phyloP scores from a whole-genome alignment of 2,888 invertebrate species.

The Napeogenes sylphis region DNA sequence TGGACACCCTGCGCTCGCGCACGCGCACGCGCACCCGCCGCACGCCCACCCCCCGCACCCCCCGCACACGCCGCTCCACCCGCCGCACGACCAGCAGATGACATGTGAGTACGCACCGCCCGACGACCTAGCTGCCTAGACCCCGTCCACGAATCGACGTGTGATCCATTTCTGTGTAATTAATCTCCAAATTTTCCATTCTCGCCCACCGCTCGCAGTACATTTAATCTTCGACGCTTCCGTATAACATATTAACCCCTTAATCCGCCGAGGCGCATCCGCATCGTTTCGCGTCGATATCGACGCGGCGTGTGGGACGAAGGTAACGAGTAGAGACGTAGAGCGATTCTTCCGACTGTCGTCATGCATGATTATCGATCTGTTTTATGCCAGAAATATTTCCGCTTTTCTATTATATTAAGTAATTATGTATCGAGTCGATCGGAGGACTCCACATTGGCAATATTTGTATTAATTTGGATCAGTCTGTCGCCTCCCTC shows the following conservation, averaged over 20 bases:
- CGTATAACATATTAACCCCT: constrained; percentile 9
- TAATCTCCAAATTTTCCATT: neutral
- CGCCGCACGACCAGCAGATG: constrained; percentile 54
- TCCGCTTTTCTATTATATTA: constrained; percentile 27
- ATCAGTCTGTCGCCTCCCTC: constrained; percentile 24
- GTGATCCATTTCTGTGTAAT: neutral
- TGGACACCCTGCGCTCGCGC: constrained; percentile 44
- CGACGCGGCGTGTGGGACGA: constrained; percentile 7
- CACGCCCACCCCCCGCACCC: constrained; percentile 35
- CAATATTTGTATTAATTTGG: constrained; percentile 24
- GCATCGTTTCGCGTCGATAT: constrained; percentile 9
- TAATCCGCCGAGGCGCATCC: constrained; percentile 10
- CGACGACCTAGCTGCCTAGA: constrained; percentile 7
- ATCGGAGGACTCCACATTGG: constrained; percentile 15
- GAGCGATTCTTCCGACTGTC: constrained; percentile 21
- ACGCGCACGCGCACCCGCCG: constrained; percentile 35
- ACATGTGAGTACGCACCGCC: constrained; percentile 56
- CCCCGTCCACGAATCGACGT: neutral
- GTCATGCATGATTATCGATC: constrained; percentile 30
- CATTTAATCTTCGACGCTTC: constrained; percentile 5
- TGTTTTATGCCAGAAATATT: constrained; percentile 26
- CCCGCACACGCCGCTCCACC: constrained; percentile 43
- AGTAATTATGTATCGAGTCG: constrained; percentile 21
- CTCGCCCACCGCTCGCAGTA: neutral
- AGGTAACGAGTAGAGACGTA: constrained; percentile 26